Percentiles rank a stretch among this genome's conserved stretches.
phyloP scores from a whole-genome alignment of 2,113 vertebrate species.

The Megaceryle torquata region DNA sequence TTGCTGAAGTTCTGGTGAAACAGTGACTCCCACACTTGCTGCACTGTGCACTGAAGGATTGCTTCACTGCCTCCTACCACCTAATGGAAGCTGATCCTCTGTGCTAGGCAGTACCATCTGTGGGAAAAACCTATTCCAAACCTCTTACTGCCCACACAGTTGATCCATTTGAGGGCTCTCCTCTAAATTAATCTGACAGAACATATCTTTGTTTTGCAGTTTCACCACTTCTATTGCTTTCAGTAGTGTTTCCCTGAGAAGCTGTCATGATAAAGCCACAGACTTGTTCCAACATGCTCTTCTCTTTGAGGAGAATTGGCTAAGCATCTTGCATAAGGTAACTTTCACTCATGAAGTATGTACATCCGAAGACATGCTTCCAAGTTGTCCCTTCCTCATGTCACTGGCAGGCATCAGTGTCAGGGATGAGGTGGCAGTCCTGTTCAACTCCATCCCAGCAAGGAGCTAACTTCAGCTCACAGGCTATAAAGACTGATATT shows the following conservation, averaged over 20 bases:
- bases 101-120: neutral
- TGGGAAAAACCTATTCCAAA: neutral
- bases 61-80: neutral
- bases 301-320: neutral
- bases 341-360: neutral
- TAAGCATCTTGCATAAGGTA: neutral
- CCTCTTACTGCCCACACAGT: neutral
- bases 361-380: neutral
- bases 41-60: neutral
- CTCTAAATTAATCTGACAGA: neutral
- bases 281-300: accelerated
- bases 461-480: neutral
- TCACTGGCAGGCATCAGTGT: neutral
- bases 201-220: neutral
- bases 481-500: neutral
- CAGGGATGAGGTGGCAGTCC: neutral
- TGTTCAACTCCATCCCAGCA: neutral
- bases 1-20: neutral
- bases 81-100: neutral
- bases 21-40: neutral
- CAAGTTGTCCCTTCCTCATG: neutral
- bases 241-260: neutral
- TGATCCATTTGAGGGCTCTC: neutral
- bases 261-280: neutral
- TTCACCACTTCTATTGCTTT: neutral